Percentiles rank a stretch among this genome's conserved stretches.
Conservation (phyloP, 2,888 invertebrate genomes). For the Eubasilissa splendida region DNA sequence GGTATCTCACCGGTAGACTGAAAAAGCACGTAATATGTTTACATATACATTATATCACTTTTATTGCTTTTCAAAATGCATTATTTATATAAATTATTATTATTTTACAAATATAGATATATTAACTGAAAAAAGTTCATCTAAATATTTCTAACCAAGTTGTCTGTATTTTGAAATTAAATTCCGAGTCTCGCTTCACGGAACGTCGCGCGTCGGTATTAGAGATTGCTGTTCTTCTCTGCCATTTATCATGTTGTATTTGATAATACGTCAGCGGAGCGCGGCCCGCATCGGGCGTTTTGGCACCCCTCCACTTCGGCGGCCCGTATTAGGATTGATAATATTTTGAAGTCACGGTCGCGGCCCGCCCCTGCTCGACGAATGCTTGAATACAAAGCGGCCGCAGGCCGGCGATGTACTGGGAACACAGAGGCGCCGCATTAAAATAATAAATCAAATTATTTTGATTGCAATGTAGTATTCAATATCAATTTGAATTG, state of each 20-base stretch:
- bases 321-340: slow-evolving; percentile 7
- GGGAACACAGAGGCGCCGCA: background rate
- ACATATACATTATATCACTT: too few species aligned
- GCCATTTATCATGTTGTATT: slow-evolving; percentile 28
- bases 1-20: too few species aligned
- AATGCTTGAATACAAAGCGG: slow-evolving; percentile 31
- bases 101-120: too few species aligned
- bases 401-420: slow-evolving; percentile 4
- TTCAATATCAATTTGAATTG: too few species aligned
- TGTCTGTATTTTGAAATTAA: background rate
- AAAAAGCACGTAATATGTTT: too few species aligned
- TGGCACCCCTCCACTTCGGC: slow-evolving; percentile 13
- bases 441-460: too few species aligned
- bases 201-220: background rate
- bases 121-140: too few species aligned
- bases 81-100: too few species aligned
- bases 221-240: slow-evolving; percentile 1
- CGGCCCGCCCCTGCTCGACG: slow-evolving; percentile 33
- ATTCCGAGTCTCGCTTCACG: background rate
- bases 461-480: too few species aligned
- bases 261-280: slow-evolving; percentile 32
- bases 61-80: too few species aligned
- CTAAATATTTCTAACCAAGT: too few species aligned
- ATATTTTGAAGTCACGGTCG: slow-evolving; percentile 9
- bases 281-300: background rate